phyloP scores from a whole-genome alignment of 2,797 vertebrate genomes.

The Anabas testudineus region DNA sequence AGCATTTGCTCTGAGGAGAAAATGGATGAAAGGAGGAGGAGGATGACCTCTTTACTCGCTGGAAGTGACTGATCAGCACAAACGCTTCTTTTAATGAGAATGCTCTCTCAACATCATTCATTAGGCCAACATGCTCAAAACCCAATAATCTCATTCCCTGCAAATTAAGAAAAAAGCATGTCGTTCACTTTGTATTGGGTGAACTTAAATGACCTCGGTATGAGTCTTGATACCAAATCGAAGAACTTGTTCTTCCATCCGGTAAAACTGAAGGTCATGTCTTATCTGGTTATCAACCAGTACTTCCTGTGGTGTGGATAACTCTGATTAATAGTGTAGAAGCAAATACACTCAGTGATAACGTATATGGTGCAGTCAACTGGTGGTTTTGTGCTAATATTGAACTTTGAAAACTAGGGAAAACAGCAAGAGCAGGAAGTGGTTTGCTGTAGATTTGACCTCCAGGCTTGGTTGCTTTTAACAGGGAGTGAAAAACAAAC shows the following conservation, averaged over 20 bases:
- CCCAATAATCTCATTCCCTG: conserved; percentile 14
- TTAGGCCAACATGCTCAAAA: conserved; percentile 47
- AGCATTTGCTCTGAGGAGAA: conserved; percentile 65
- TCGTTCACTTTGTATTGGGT: conserved; percentile 37
- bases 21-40: conserved; percentile 75
- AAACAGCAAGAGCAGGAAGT: conserved; percentile 50
- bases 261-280: conserved; percentile 54
- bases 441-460: conserved; percentile 43
- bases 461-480: conserved; percentile 37
- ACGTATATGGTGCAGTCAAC: conserved; percentile 66
- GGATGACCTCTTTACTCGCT: conserved; percentile 76
- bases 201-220: conserved; percentile 45
- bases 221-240: conserved; percentile 1
- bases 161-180: conserved; percentile 24
- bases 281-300: conserved; percentile 70
- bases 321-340: conserved; percentile 81
- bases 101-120: conserved; percentile 51
- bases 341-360: conserved; percentile 79
- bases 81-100: conserved; percentile 59
- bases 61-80: conserved; percentile 81
- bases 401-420: conserved; percentile 62
- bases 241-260: conserved; percentile 45
- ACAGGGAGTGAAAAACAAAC: conserved; percentile 36
- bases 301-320: conserved; percentile 69
- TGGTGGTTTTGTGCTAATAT: conserved; percentile 75